Base-by-base conservation (phyloP, 1,140 invertebrate species). In the Nephotettix cincticeps region DNA sequence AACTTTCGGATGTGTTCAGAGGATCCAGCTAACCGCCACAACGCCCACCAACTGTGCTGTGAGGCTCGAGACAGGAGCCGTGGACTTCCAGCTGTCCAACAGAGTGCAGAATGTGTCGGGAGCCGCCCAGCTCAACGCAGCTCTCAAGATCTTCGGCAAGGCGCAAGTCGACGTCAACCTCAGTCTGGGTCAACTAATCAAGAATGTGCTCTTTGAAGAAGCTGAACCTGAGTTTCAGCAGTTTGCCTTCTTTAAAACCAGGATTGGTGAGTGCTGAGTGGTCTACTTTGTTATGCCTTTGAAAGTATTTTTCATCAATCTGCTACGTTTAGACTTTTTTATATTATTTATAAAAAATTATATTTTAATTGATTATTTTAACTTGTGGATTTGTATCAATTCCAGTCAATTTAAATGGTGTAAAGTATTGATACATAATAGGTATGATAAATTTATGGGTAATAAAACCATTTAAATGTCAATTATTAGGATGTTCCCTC, bases 21-120 rank as follows among this genome's bases (percentile, higher is more conserved):
- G 97, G 47, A 97, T 99, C 73, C 96, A 99, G 82, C 85, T 99
- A 63, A 99, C 97, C 0, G 97, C 97, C 4, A 99, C 97, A 2
- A 99, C 97, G 1, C 97, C 97, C 0, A 98, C 97, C 14, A 96
- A 94, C 76, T 98, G 93, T 43, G 97, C 97, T 0, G 95, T 99
- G 14, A 87, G 97, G 17, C 85, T 99, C 56, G 97, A 99, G 83
- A 98, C 97, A 0, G 96, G 94, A 19, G 87, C 89, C 0, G 86
- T 96, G 14, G 95, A 98, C 81, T 87, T 98, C 71, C 93, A 97
- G 79, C 80, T 98, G 36, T 97, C 95, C 1, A 98, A 99, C 81
- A 83, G 96, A 67, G 94, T 98, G 13, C 93, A 97, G 83, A 96
- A 96, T 80, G 88, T 95, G 54, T 92, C 90, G 1, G 82, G 84